Base-by-base conservation (phyloP, 2,888 invertebrate genomes). In the Eretmocerus hayati region DNA sequence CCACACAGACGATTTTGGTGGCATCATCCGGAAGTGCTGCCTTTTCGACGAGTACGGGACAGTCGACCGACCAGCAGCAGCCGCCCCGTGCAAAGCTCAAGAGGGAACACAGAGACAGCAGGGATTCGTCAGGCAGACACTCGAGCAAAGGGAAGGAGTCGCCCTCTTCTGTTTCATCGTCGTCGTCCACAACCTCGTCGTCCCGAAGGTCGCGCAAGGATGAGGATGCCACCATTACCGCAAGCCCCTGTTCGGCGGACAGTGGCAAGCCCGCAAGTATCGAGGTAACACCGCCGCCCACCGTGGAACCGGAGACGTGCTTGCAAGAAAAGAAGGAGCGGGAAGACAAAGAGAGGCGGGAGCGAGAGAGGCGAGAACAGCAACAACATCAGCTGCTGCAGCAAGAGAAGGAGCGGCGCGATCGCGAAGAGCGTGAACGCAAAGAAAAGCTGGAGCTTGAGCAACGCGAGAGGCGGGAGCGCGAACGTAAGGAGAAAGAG, bases 301-400 rank as follows among this genome's bases (percentile, higher is more conserved):
- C 13, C 18, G 33, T 18, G 41, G 58, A 44, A 8, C 16, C 37
- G 9, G 56, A 62, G 16, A 61, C 61, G 26, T 59, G 56, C 48
- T 57, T 57, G 50, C 55, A 58, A 20, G 48, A 51, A 21, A 35
- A 45, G 16, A 53, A 55, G 11, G 22, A 45, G 30, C 50, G 42
- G 4, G 50, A 50, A 36, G 46, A 46, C 13, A 38, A 35, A 31
- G 62, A 58, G 59, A 59, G 53, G 52, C 52, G 65, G 59, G 61
- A 67, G 56, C 71, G 69, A 52, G 71, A 70, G 54, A 62, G 58
- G 49, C 62, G 56, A 35, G 72, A 70, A 51, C 67, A 64, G 42
- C 63, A 63, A 35, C 23, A 42, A 20, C 42, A 19, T 44, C 66
- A 63, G 33, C 56, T 60, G 35, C 67, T 64, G 50, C 63, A 67